Base-by-base conservation (phyloP, 2,797 vertebrate species). In the Amblyopsis hoosieri region DNA sequence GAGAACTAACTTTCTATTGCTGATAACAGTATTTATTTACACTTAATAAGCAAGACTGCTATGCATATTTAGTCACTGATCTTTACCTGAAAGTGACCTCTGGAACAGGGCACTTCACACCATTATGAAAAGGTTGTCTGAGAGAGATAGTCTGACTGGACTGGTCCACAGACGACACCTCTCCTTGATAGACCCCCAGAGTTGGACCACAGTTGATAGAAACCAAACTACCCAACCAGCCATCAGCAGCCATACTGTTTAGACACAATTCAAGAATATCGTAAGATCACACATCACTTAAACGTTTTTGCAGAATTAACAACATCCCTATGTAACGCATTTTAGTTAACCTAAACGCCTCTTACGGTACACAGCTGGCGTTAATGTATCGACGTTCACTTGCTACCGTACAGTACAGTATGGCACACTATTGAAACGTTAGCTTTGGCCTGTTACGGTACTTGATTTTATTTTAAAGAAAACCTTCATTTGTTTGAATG, bases 61-160 rank as follows among this genome's bases (percentile, higher is more conserved):
- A 53, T 53, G 12, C 4, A 53, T 53, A 23, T 17, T 15, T 14
- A 52, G 14, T 9, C 50, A 52, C 10, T 7, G 10, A 12, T 47
- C 71, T 87, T 87, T 80, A 98, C 98, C 98, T 97, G 91, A 99
- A 99, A n/a, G 97, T 99, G 87, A 99, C 96, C 80, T 99, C 98
- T 5, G 96, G 96, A 66, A 99, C 97, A 0, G 98, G 94, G 64
- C 97, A 99, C 76, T 96, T 98, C 64, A 98, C 89, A 14, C 98
- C 98, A 78, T 99, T 99, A 66, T 98, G 97, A 78, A 99, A 99
- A 58, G 98, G 98, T 42, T 96, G 94, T 0, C 90, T 95, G 56
- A 99, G 91, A 49, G 98, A 96, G 76, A 99, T 98, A 62, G 97
- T 99, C 87, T 99, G 98, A 84, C 94, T 96, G 83, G 91, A 82